A percentile compares a stretch with the other conserved stretches of the same genome.
These are phyloP conservation scores for Drosophila serrata DNA, from an alignment of 1,140 invertebrate genomes.

Conservation along the genomic window DNA sequence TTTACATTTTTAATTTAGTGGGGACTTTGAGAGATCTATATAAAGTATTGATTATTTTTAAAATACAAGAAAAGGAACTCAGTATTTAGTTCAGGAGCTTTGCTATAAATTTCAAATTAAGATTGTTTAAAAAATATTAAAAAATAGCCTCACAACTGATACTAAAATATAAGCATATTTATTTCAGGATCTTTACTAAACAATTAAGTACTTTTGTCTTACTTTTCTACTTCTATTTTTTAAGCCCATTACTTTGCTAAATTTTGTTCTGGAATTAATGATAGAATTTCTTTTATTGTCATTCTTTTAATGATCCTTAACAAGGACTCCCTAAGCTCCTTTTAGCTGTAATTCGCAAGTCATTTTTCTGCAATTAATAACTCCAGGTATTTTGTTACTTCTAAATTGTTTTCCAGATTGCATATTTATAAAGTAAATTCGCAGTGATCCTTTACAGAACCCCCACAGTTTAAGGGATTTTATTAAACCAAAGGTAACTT, in stretches of 20 bases:
- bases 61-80: neutral
- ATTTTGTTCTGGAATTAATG: neutral
- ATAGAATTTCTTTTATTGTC: neutral
- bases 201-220: too few relatives aligned
- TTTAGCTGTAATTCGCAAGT: constrained; percentile 5
- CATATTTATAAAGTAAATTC: neutral
- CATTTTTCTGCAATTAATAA: neutral
- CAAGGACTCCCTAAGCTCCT: too few relatives aligned
- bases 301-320: neutral
- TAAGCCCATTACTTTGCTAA: neutral
- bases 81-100: too few relatives aligned
- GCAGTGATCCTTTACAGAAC: too few relatives aligned
- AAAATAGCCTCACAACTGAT: neutral
- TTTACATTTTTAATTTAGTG: neutral
- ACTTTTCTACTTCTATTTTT: neutral
- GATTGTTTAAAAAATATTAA: too few relatives aligned
- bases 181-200: too few relatives aligned
- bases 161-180: too few relatives aligned
- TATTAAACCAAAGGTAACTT: neutral
- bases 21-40: neutral
- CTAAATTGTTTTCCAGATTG: neutral
- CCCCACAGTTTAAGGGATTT: neutral
- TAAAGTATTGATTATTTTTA: neutral
- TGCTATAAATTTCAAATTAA: too few relatives aligned
- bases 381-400: too few relatives aligned